Evolutionary conservation across 2,888 invertebrate species (phyloP).

Genomic region (Trileptium ribeirensis): DNA sequence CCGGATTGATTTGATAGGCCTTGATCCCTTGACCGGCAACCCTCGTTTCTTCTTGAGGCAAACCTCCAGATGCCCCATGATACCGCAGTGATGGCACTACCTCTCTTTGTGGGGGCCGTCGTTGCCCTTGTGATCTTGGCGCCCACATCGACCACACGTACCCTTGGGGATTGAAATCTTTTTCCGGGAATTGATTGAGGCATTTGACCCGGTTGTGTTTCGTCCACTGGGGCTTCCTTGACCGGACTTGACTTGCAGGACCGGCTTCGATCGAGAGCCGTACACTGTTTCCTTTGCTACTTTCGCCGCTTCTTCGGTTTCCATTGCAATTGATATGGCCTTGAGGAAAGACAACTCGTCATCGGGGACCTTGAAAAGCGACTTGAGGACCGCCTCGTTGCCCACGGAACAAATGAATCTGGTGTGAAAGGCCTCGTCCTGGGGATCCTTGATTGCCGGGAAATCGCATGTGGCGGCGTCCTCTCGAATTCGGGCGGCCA

Average conservation of each 20-base stretch:
- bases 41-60: slow-evolving; percentile 8
- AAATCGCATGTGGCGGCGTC: slow-evolving; percentile 31
- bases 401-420: slow-evolving; percentile 28
- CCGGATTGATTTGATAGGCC: no score
- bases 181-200: no score
- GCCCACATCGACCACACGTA: background rate
- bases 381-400: slow-evolving; percentile 30
- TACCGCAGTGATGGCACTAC: background rate
- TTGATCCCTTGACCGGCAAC: no score
- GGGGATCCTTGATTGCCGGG: slow-evolving; percentile 17
- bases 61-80: slow-evolving; percentile 3
- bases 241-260: background rate
- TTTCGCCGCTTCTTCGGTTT: slow-evolving; percentile 34
- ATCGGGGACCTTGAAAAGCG: slow-evolving; percentile 34
- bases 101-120: background rate
- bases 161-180: background rate
- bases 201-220: background rate
- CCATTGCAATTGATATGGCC: slow-evolving; percentile 32
- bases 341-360: slow-evolving; percentile 27
- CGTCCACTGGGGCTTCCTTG: background rate
- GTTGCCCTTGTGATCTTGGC: background rate
- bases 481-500: slow-evolving; percentile 29
- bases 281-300: slow-evolving; percentile 5
- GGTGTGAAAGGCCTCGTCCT: background rate
- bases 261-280: background rate